A percentile compares a stretch with the other conserved stretches of the same genome.
Conservation (phyloP, 2,113 vertebrate genomes). For the Craseonycteris thonglongyai region DNA sequence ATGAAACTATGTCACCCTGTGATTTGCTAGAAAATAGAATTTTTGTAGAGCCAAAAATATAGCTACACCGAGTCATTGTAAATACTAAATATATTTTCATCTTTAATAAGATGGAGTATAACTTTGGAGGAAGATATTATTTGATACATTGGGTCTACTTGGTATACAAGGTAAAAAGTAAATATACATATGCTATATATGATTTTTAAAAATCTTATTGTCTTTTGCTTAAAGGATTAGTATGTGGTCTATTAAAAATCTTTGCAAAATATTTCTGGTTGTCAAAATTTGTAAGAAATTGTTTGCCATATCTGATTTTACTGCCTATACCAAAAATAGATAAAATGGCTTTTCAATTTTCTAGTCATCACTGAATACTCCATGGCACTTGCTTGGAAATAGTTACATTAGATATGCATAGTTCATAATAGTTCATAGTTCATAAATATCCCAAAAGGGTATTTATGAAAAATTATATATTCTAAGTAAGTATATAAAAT, state of each 20-base stretch:
- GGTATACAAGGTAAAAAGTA: background rate
- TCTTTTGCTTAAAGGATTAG: background rate
- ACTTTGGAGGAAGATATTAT: conserved; percentile 15
- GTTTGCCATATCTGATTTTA: background rate
- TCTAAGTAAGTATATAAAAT: background rate
- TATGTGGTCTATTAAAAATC: background rate
- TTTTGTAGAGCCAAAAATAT: conserved; percentile 24
- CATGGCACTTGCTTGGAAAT: background rate
- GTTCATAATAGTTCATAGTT: no score
- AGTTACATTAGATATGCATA: background rate
- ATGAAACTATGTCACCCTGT: conserved; percentile 43
- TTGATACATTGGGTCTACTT: conserved; percentile 22
- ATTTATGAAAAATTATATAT: background rate
- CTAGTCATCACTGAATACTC: background rate
- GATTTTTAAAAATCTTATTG: background rate
- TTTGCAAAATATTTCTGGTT: background rate
- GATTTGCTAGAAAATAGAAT: conserved; percentile 62
- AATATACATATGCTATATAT: background rate
- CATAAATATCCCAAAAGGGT: no score
- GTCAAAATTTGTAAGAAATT: background rate
- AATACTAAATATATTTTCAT: conserved; percentile 54
- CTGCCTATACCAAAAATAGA: background rate
- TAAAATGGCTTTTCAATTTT: background rate
- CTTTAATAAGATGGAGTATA: conserved; percentile 24
- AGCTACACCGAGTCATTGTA: conserved; percentile 44